Base-by-base conservation (phyloP, 2,888 invertebrate genomes). In the Drosophila eohydei region DNA sequence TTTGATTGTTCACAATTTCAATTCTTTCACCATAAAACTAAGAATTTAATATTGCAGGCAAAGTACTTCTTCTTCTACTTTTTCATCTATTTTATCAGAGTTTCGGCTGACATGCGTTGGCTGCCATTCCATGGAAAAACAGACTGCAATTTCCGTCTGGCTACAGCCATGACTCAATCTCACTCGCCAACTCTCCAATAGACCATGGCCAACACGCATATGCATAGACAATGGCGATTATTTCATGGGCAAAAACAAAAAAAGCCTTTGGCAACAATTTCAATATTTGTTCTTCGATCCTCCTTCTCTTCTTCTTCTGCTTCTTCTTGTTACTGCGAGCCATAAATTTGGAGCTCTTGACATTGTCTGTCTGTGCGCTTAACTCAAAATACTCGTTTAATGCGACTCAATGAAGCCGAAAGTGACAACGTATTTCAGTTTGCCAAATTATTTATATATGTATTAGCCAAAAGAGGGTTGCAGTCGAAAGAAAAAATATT, bases 391-490 rank as follows among this genome's bases (percentile, higher is more conserved):
- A 26, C 21, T 14, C 44, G n/a, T 12, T n/a, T 28, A 73, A 78
- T 56, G 21, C 54, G 59, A 56, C 51, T 57, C 67, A 78, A 51
- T 70, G 67, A 54, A 73, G 54, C 72, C 72, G 68, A 59, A 77
- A 70, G 50, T 65, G 59, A 70, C 64, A 81, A 67, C 58, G 61
- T n/a, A 69, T 52, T 52, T 30, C 9, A 41, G 40, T 41, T 48
- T 32, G 46, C 4, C 38, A 68, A 34, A 62, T 43, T 62, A 52
- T 71, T 54, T 43, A 55, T 54, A 6, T 38, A 36, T 52, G 14
- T 56, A 32, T 36, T 14, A 12, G 8, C 11, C 4, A 30, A n/a
- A 14, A 32, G 16, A 67, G 74, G 79, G 69, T 21, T 77, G 63
- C 60, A 41, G 16, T 3, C 38, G 30, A 26, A 4, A 21, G 26